Percentiles rank a stretch among this genome's conserved stretches.
Evolutionary conservation across 2,113 vertebrate genomes (phyloP).

Genomic region (Melanocharis versteri): DNA sequence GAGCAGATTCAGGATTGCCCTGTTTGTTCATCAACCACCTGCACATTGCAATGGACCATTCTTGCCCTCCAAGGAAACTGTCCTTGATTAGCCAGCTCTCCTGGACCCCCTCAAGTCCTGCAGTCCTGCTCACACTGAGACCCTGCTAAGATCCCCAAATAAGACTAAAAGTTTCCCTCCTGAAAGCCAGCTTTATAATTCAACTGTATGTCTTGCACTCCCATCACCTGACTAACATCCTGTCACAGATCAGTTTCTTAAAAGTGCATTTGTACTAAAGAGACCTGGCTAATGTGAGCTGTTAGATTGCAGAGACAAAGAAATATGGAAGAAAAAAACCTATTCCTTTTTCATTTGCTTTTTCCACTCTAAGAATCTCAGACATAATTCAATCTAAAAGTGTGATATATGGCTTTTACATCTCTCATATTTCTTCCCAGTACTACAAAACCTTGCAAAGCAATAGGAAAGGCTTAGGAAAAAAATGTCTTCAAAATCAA

Average conservation of each 20-base stretch:
- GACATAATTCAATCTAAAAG: neutral
- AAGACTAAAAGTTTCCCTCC: neutral
- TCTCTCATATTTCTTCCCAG: neutral
- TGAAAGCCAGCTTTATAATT: neutral
- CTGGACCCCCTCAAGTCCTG: neutral
- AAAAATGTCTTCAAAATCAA: neutral
- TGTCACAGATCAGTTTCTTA: neutral
- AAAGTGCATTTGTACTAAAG: neutral
- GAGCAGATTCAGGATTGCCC: neutral
- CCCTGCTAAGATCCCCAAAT: neutral
- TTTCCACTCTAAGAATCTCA: neutral
- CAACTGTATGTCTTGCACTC: neutral
- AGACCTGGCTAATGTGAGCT: neutral
- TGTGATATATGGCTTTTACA: neutral
- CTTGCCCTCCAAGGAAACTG: neutral
- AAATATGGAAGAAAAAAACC: neutral
- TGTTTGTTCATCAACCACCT: neutral
- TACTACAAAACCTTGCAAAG: neutral
- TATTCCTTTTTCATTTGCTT: neutral
- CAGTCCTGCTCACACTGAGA: neutral
- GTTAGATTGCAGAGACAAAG: neutral
- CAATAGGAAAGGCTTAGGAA: neutral
- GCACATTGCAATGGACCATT: fast-evolving
- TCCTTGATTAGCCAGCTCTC: neutral
- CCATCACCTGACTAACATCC: neutral